These are phyloP conservation scores for Eristalinus aeneus DNA, from an alignment of 2,888 invertebrate species.

Conservation along the genomic window DNA sequence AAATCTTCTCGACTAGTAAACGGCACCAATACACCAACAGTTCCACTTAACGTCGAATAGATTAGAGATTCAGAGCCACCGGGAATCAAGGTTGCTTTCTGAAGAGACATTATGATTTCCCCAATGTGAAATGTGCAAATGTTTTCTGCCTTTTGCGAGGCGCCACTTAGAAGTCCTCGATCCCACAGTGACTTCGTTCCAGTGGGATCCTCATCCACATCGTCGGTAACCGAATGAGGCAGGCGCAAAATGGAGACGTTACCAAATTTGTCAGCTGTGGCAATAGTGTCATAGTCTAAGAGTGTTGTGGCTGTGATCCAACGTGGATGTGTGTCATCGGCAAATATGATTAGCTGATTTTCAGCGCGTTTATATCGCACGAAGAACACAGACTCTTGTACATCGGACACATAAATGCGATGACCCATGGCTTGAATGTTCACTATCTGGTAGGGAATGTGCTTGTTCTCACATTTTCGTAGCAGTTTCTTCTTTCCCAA, in stretches of 20 bases:
- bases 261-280: slow-evolving; percentile 98
- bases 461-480: slow-evolving; percentile 98
- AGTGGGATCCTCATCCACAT: slow-evolving; percentile 99
- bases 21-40: slow-evolving; percentile 95
- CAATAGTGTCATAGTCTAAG: slow-evolving; percentile 97
- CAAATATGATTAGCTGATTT: slow-evolving; percentile 98
- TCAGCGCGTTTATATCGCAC: slow-evolving; percentile 96
- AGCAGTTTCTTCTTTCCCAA: slow-evolving; percentile 97
- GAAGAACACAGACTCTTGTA: slow-evolving; percentile 98
- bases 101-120: slow-evolving; percentile 96
- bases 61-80: slow-evolving; percentile 98
- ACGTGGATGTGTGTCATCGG: slow-evolving; percentile 98
- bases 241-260: slow-evolving; percentile 95
- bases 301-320: slow-evolving; percentile 97
- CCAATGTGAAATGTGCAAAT: slow-evolving; percentile 97
- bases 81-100: slow-evolving; percentile 97
- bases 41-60: slow-evolving; percentile 97
- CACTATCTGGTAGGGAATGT: slow-evolving; percentile 96
- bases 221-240: slow-evolving; percentile 95
- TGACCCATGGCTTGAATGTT: slow-evolving; percentile 97
- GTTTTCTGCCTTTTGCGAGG: slow-evolving; percentile 98
- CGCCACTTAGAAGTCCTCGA: slow-evolving; percentile 95
- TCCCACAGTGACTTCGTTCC: slow-evolving; percentile 99
- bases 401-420: slow-evolving; percentile 96
- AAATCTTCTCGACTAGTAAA: slow-evolving; percentile 98